Evolutionary conservation across 2,888 invertebrate genomes (phyloP).

Genomic region (Spilosoma lubricipeda): DNA sequence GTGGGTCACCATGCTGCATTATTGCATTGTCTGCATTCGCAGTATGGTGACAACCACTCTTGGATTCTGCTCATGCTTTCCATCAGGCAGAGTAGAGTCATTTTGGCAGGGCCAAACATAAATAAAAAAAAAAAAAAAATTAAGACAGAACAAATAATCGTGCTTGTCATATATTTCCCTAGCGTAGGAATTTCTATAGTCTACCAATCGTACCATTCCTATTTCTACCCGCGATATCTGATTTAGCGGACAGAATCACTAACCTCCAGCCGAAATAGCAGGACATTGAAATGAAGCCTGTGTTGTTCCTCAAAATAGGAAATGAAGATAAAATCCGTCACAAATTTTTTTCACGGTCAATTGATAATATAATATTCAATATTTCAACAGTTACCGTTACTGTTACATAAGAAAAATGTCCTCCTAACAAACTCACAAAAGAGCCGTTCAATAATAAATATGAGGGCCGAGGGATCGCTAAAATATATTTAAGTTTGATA

Average conservation of each 20-base stretch:
- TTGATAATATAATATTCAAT: conserved; percentile 4
- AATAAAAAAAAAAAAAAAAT: too few species aligned
- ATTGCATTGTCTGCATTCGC: too few species aligned
- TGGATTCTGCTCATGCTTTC: too few species aligned
- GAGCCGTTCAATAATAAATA: conserved; percentile 39
- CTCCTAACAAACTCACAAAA: conserved; percentile 24
- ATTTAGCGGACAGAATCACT: background rate
- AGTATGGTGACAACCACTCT: too few species aligned
- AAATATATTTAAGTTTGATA: conserved; percentile 29
- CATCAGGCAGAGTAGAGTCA: too few species aligned
- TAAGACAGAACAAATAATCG: too few species aligned
- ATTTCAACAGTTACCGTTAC: conserved; percentile 22
- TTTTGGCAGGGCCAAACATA: too few species aligned
- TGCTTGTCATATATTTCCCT: background rate
- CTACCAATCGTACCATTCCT: too few species aligned
- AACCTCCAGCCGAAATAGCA: background rate
- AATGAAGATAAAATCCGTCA: background rate
- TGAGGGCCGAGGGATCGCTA: conserved; percentile 25
- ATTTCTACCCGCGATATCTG: background rate
- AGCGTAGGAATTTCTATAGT: background rate
- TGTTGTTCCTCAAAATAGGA: background rate
- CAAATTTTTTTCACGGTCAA: background rate
- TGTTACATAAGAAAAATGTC: conserved; percentile 8
- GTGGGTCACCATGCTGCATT: too few species aligned
- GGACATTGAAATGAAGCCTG: background rate